phyloP scores from a whole-genome alignment of 2,113 vertebrate genomes.

The Pipra filicauda region DNA sequence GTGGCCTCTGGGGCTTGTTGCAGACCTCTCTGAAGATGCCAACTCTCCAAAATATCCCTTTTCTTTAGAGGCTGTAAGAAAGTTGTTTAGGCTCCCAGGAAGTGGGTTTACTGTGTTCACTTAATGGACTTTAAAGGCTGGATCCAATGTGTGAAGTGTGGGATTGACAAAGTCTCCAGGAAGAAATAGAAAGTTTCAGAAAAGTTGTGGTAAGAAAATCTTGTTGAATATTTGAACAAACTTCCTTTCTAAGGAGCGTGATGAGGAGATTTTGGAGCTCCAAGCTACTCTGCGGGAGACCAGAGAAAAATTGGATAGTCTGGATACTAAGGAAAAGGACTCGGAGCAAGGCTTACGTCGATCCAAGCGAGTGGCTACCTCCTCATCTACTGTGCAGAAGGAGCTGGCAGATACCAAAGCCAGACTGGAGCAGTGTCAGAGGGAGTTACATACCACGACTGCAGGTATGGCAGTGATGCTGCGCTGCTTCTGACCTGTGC shows the following conservation, averaged over 20 bases:
- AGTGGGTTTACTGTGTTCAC: background rate
- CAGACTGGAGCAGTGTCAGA: conserved; percentile 79
- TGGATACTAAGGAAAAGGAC: background rate
- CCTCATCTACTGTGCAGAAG: conserved; percentile 9
- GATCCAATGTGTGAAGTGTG: background rate
- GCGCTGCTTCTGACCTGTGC: background rate
- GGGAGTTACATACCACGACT: conserved; percentile 70
- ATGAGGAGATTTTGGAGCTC: conserved; percentile 86
- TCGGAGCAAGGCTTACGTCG: conserved; percentile 64
- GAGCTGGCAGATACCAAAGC: conserved; percentile 66
- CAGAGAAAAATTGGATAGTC: conserved; percentile 14
- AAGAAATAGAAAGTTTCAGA: background rate
- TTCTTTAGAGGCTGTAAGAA: background rate
- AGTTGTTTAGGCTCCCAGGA: background rate
- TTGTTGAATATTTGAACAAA: background rate
- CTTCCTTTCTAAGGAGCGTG: conserved; percentile 79
- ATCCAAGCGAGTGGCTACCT: conserved; percentile 75
- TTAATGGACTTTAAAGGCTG: background rate
- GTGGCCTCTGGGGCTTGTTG: background rate
- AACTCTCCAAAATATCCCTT: background rate
- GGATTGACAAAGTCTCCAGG: background rate
- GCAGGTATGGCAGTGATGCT: conserved; percentile 66
- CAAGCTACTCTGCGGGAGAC: conserved; percentile 75
- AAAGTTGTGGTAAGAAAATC: background rate
- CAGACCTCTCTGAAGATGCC: background rate